Conservation (phyloP, 1,140 invertebrate species). For the Ostrea edulis region DNA sequence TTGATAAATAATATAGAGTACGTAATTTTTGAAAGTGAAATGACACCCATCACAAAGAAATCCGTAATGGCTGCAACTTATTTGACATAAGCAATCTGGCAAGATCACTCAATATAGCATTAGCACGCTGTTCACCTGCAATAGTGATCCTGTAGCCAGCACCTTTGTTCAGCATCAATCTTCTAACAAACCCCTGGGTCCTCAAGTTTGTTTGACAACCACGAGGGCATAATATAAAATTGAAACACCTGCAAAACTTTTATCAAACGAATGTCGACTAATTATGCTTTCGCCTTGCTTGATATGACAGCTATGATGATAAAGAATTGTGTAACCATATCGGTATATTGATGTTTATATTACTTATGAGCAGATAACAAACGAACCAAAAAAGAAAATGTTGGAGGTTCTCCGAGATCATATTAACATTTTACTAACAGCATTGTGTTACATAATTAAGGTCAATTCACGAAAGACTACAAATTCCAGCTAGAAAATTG, state of each 20-base stretch:
- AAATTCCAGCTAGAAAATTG: not conserved
- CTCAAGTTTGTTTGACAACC: not conserved
- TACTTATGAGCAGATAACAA: not conserved
- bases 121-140: not conserved
- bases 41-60: not conserved
- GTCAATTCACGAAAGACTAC: not conserved
- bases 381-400: not conserved
- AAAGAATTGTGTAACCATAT: not conserved
- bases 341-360: not conserved
- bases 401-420: not conserved
- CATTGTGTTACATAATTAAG: not conserved
- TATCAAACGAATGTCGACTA: not conserved
- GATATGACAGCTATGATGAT: not conserved
- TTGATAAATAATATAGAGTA: conserved; percentile 2
- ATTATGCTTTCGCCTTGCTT: conserved; percentile 1
- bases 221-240: not conserved
- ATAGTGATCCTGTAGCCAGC: not conserved
- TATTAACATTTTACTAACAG: not conserved
- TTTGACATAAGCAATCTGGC: not conserved
- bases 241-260: conserved; percentile 28
- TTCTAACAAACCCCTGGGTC: conserved; percentile 5
- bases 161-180: conserved; percentile 3
- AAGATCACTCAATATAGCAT: conserved; percentile 7
- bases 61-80: not conserved
- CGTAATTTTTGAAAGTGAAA: not conserved